phyloP scores from a whole-genome alignment of 1,140 invertebrate genomes.

The fruit fly (Drosophila melanogaster) region DNA sequence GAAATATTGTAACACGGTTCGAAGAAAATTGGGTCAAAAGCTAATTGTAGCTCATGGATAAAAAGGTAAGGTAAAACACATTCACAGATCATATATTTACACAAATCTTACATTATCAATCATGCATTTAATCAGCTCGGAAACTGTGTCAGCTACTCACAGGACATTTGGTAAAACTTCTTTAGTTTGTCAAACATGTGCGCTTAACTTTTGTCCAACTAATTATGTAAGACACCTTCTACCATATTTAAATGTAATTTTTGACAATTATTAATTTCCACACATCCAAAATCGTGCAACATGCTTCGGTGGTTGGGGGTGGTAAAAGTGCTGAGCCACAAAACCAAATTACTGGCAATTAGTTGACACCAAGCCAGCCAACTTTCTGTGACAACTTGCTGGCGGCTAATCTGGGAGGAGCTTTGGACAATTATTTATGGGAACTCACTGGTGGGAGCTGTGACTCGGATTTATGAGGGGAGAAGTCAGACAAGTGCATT shows the following conservation, averaged over 20 bases:
- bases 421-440: slow-evolving; percentile 61
- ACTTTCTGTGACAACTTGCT: slow-evolving; percentile 51
- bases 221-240: slow-evolving; percentile 13
- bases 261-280: slow-evolving; percentile 48
- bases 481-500: slow-evolving; percentile 45
- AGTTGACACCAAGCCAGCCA: slow-evolving; percentile 46
- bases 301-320: not conserved
- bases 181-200: slow-evolving; percentile 2
- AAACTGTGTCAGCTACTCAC: slow-evolving; percentile 8
- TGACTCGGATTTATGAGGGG: slow-evolving; percentile 42
- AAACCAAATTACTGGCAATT: slow-evolving; percentile 55
- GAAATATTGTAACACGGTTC: not conserved
- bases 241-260: slow-evolving; percentile 46
- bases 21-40: not conserved
- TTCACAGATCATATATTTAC: not conserved
- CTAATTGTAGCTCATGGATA: not conserved
- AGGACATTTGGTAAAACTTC: slow-evolving; percentile 7
- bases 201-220: slow-evolving; percentile 47
- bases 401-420: slow-evolving; percentile 45
- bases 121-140: slow-evolving; percentile 2
- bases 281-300: slow-evolving; percentile 13
- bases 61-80: no score
- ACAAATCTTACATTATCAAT: not conserved
- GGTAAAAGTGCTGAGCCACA: slow-evolving; percentile 25
- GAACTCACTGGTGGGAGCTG: slow-evolving; percentile 17